These are phyloP conservation scores for Drosophila tristis DNA, from an alignment of 1,140 invertebrate species.

Conservation along the genomic window DNA sequence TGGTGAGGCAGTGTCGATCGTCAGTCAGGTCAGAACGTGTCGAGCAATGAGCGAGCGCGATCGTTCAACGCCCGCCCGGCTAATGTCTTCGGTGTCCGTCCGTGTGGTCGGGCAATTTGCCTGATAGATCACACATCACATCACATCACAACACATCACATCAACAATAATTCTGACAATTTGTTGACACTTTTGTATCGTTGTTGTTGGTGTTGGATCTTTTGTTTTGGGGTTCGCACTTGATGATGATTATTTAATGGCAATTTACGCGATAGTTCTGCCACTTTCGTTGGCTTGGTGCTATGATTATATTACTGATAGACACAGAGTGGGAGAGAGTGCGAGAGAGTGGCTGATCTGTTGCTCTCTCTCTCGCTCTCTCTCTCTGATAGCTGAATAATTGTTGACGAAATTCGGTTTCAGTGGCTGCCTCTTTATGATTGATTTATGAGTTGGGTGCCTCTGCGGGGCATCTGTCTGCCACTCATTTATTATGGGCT, in stretches of 20 bases:
- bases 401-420: constrained; percentile 23
- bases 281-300: constrained; percentile 2
- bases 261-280: constrained; percentile 28
- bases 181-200: constrained; percentile 66
- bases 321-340: background rate
- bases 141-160: constrained; percentile 19
- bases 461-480: constrained; percentile 18
- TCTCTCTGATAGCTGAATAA: constrained; percentile 16
- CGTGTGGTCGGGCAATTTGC: constrained; percentile 44
- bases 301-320: constrained; percentile 37
- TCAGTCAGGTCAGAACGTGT: constrained; percentile 51
- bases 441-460: constrained; percentile 37
- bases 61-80: constrained; percentile 16
- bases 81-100: constrained; percentile 20
- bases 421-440: constrained; percentile 27
- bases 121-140: constrained; percentile 56
- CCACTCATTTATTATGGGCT: constrained; percentile 33
- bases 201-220: constrained; percentile 15
- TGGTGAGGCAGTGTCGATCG: constrained; percentile 18
- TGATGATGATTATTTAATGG: constrained; percentile 62
- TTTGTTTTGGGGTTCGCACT: constrained; percentile 45
- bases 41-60: constrained; percentile 11
- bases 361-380: background rate
- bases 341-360: background rate
- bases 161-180: constrained; percentile 67